These are phyloP conservation scores for Bombus waltoni DNA, from an alignment of 1,140 invertebrate species.

Conservation along the genomic window DNA sequence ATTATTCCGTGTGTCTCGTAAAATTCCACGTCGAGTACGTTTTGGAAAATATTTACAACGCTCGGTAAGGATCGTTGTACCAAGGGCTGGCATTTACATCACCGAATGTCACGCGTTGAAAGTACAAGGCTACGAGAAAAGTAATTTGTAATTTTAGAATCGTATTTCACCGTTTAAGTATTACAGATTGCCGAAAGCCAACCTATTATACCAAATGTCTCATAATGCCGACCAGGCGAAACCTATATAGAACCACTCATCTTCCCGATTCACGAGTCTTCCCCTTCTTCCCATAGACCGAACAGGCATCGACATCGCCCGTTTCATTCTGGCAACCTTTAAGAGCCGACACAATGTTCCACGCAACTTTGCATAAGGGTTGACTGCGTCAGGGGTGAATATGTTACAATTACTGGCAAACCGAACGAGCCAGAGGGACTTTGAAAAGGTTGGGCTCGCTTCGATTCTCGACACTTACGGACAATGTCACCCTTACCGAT, in stretches of 20 bases:
- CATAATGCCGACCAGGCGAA: too few species aligned
- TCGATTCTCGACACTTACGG: conserved; percentile 71
- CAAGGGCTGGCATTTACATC: too few species aligned
- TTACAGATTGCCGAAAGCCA: not conserved
- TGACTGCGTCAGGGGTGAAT: conserved; percentile 73
- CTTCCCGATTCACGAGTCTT: not conserved
- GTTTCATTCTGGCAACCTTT: conserved; percentile 48
- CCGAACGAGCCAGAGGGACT: conserved; percentile 66
- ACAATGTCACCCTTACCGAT: conserved; percentile 71
- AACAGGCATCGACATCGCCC: conserved; percentile 4
- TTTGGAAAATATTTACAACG: not conserved
- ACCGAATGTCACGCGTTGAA: too few species aligned
- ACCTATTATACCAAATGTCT: too few species aligned
- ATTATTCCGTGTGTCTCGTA: not conserved
- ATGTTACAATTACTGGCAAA: conserved; percentile 82
- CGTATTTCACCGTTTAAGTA: too few species aligned
- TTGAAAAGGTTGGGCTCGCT: conserved; percentile 48
- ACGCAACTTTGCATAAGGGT: conserved; percentile 59
- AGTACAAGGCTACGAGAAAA: not conserved
- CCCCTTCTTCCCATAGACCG: not conserved
- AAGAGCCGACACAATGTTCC: conserved; percentile 45
- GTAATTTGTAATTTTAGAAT: not conserved
- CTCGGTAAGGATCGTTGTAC: not conserved
- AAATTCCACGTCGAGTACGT: not conserved
- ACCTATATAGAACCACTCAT: not conserved